These are phyloP conservation scores for Sesamia inferens DNA, from an alignment of 2,888 invertebrate species.

Conservation along the genomic window DNA sequence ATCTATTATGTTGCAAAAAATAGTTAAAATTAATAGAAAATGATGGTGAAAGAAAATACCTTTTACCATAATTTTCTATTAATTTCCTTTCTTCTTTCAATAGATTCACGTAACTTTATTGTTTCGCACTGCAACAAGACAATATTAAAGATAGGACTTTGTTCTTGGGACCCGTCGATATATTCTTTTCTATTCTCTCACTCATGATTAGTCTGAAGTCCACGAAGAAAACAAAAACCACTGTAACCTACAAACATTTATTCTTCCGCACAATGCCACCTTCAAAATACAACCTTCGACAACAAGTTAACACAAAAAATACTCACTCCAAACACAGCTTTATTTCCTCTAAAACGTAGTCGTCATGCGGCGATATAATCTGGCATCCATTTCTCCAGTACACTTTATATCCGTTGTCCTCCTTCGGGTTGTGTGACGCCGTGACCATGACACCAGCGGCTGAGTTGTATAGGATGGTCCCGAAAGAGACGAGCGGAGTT, in stretches of 20 bases:
- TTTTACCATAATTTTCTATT: no score
- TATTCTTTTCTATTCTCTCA: no score
- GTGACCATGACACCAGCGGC: conserved; percentile 98
- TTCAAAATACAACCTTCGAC: not conserved
- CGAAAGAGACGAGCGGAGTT: conserved; percentile 98
- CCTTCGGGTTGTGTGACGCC: conserved; percentile 98
- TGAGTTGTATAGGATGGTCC: conserved; percentile 93
- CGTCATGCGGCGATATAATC: conserved; percentile 98
- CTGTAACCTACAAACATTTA: not conserved
- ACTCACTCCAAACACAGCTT: conserved; percentile 92
- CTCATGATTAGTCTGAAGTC: no score
- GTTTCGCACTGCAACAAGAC: no score
- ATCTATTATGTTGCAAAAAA: no score
- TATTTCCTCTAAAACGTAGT: conserved; percentile 95
- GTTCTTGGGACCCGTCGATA: no score
- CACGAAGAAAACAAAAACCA: not conserved
- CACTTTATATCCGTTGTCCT: conserved; percentile 99
- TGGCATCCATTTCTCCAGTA: conserved; percentile 99
- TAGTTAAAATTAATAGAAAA: no score
- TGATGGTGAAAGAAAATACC: no score
- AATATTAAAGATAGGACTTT: no score
- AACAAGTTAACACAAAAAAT: not conserved
- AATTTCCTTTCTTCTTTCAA: no score
- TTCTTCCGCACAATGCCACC: not conserved
- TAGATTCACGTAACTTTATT: no score